Base-by-base conservation (phyloP, 2,797 vertebrate species). In the Chloroceryle amazona region DNA sequence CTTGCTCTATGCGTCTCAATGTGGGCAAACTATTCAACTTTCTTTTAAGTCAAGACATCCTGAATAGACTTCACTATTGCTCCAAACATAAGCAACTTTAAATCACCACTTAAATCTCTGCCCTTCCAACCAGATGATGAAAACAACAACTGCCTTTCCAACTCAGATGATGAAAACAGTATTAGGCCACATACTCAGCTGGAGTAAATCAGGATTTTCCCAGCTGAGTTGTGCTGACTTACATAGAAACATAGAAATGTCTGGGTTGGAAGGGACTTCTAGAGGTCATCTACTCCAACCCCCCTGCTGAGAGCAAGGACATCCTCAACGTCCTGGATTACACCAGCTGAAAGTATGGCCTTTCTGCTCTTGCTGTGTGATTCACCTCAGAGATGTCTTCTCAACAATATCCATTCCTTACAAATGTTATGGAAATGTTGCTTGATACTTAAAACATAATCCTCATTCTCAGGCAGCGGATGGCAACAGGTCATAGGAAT, bases 401-500 rank as follows among this genome's bases (percentile, higher is more conserved):
- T 89, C 54, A 79, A 35, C 28, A 58, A n/a, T 31, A 81, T 37
- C n/a, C 29, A 74, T 13, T 65, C 68, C 79, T 92, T 31, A 26
- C 37, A 68, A 88, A 72, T 1, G 0, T n/a, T 57, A 90, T 33
- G 18, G 65, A 88, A 96, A 86, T 61, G 46, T 21, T 81, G n/a
- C 65, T 79, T 79, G 80, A 63, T 57, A 47, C 65, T 86, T 86
- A 55, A 88, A 28, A 33, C 58, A 79, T 49, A 73, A 73, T 73
- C 73, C 86, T 92, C 37, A 51, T 86, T 91, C 87, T 79, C 70
- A 66, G 82, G 87, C 60, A 71, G 95, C 80, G 90, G 75, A 66
- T 52, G 80, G 73, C 89, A 96, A 91, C 52, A 78, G 86, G 92
- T 95, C 83, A 92, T 9, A 85, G 67, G 51, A 72, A 89, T 61